Percentiles rank a stretch among this genome's conserved stretches.
Conservation (phyloP, 2,113 vertebrate genomes). For the Girardinichthys multiradiatus region DNA sequence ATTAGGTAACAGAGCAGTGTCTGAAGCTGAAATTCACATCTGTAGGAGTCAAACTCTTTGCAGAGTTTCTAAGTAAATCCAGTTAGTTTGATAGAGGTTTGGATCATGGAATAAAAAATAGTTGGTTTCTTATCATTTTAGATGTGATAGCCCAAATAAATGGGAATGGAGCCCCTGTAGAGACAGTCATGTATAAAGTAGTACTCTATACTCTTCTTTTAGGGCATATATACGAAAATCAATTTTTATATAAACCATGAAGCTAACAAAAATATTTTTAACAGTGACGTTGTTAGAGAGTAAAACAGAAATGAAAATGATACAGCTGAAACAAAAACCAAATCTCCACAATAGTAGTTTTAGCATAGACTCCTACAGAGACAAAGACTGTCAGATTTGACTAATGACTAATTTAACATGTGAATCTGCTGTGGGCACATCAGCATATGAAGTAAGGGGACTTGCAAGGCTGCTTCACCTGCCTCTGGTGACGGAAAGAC, state of each 20-base stretch:
- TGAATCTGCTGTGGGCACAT: constrained; percentile 21
- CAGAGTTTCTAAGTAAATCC: constrained; percentile 11
- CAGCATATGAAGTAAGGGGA: no score
- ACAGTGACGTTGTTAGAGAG: background rate
- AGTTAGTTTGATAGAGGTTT: background rate
- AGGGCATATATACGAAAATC: background rate
- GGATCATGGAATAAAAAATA: background rate
- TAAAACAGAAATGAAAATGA: background rate
- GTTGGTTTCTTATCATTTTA: background rate
- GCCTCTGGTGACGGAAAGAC: no score
- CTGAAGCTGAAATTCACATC: no score
- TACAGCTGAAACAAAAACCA: background rate
- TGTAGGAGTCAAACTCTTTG: constrained; percentile 2
- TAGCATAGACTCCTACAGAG: no score
- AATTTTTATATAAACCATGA: background rate
- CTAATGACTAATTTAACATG: constrained; percentile 51
- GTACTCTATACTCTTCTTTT: background rate
- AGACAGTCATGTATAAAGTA: background rate
- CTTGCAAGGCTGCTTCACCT: no score
- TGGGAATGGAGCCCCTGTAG: constrained; percentile 31
- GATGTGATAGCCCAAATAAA: background rate
- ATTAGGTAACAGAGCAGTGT: no score
- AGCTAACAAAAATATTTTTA: background rate
- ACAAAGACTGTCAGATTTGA: no score
- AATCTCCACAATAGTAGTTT: no score